phyloP scores from a whole-genome alignment of 1,140 invertebrate genomes.

The Aleiodes sp. region DNA sequence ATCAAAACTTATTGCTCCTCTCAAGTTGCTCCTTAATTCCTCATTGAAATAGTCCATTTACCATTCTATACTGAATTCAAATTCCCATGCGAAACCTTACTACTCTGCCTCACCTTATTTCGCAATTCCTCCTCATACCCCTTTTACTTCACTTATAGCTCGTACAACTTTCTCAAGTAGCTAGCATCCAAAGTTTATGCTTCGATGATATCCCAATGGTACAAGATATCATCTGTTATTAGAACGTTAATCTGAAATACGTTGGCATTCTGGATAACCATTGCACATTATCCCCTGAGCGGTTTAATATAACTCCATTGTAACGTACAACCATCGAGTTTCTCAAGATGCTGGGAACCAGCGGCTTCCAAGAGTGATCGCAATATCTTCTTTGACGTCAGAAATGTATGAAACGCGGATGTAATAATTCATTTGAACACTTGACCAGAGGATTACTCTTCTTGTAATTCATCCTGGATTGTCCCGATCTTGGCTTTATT shows the following conservation, averaged over 20 bases:
- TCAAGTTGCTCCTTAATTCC: constrained; percentile 19
- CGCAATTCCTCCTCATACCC: constrained; percentile 39
- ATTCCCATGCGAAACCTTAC: constrained; percentile 47
- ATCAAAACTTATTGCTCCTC: constrained; percentile 52
- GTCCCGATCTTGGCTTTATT: background rate
- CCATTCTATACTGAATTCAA: constrained; percentile 27
- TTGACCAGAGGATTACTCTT: background rate
- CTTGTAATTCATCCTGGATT: background rate
- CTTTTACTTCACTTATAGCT: constrained; percentile 20
- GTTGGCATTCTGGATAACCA: background rate
- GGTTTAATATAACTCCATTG: constrained; percentile 1
- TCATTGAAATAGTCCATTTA: constrained; percentile 21
- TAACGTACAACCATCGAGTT: background rate
- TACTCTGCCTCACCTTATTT: background rate
- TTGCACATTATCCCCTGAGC: constrained; percentile 12
- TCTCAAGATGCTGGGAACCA: background rate
- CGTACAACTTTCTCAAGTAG: constrained; percentile 47
- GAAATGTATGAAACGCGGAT: background rate
- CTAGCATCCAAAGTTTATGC: constrained; percentile 29
- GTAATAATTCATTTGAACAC: background rate
- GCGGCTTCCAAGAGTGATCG: background rate
- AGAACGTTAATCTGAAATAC: constrained; percentile 50
- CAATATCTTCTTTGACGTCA: constrained; percentile 7
- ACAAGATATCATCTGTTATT: constrained; percentile 58
- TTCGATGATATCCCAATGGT: constrained; percentile 47